A percentile compares a stretch with the other conserved stretches of the same genome.
phyloP scores from a whole-genome alignment of 2,888 invertebrate genomes.

The Tineola bisselliella region DNA sequence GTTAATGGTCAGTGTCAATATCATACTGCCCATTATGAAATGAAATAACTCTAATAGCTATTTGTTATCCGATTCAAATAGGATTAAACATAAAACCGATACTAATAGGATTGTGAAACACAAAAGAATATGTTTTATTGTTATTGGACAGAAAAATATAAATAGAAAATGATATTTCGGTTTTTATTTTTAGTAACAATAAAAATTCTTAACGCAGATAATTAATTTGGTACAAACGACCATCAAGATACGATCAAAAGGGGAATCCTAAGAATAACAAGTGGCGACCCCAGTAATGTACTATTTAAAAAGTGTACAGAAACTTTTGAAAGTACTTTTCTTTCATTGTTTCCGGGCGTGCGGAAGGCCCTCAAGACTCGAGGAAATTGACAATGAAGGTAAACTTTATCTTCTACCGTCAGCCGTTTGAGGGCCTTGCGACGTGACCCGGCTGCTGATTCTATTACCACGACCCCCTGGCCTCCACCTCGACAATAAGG shows the following conservation, averaged over 20 bases:
- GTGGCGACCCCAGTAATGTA: slow-evolving; percentile 21
- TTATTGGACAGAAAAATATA: no score
- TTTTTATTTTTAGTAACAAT: not conserved
- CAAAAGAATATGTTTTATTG: not conserved
- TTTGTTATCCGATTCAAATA: slow-evolving; percentile 1
- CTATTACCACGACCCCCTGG: slow-evolving; percentile 29
- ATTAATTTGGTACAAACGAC: not conserved
- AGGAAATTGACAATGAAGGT: slow-evolving; percentile 64
- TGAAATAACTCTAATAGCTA: slow-evolving; percentile 1
- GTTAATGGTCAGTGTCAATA: slow-evolving; percentile 10
- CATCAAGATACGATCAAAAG: slow-evolving; percentile 7
- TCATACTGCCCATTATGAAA: not conserved
- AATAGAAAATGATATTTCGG: no score
- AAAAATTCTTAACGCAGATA: not conserved
- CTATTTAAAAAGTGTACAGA: slow-evolving; percentile 54
- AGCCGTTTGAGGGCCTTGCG: slow-evolving; percentile 50
- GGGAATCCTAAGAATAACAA: slow-evolving; percentile 9
- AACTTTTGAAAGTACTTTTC: slow-evolving; percentile 52
- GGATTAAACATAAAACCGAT: not conserved
- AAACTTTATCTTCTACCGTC: slow-evolving; percentile 60
- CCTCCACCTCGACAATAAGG: slow-evolving; percentile 33
- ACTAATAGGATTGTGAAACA: not conserved
- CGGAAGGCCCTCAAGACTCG: slow-evolving; percentile 46
- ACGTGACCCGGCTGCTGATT: slow-evolving; percentile 59
- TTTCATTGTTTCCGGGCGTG: slow-evolving; percentile 53